Percentiles rank a stretch among this genome's conserved stretches.
These are phyloP conservation scores for Pseudocheirus occidentalis DNA, from an alignment of 2,797 vertebrate species.

Conservation along the genomic window DNA sequence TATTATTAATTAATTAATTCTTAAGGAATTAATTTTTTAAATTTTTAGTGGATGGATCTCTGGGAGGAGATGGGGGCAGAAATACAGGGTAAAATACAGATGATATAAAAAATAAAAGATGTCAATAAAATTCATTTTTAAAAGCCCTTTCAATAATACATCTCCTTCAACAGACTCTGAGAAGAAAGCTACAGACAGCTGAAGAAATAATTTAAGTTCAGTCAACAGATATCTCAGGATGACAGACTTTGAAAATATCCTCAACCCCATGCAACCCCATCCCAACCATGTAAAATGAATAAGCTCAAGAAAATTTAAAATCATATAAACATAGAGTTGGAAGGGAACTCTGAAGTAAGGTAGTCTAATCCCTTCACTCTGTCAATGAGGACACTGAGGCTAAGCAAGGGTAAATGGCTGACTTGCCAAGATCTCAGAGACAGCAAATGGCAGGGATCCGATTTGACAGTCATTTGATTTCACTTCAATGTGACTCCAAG, in stretches of 20 bases:
- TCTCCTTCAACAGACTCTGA: neutral
- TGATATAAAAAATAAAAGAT: neutral
- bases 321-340: neutral
- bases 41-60: neutral
- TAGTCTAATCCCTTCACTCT: slow-evolving; percentile 3
- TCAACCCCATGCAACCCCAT: neutral
- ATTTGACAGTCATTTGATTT: neutral
- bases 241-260: neutral
- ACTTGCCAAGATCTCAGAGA: neutral
- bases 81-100: neutral
- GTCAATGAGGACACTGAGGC: slow-evolving; percentile 29
- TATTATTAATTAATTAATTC: neutral
- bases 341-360: neutral
- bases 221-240: neutral
- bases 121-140: neutral
- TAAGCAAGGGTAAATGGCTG: neutral
- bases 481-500: neutral
- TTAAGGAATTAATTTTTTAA: neutral
- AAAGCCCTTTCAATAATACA: neutral
- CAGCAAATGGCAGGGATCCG: slow-evolving; percentile 16
- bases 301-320: neutral
- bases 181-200: neutral
- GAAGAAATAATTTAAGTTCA: neutral
- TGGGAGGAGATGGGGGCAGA: neutral
- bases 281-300: neutral